phyloP scores from a whole-genome alignment of 2,797 vertebrate genomes.

The Oryzias sinensis region DNA sequence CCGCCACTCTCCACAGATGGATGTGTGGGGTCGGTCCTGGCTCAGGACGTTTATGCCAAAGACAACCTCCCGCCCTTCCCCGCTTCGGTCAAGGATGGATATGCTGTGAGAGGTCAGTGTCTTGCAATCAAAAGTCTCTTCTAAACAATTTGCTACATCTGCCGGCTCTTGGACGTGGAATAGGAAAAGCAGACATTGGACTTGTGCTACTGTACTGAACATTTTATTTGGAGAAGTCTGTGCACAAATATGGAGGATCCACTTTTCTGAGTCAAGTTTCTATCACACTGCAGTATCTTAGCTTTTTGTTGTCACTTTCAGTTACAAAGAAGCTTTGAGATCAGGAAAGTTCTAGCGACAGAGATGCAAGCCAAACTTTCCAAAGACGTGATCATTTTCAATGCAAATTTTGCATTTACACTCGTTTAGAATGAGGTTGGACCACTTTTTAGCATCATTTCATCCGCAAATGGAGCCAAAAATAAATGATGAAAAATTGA shows the following conservation, averaged over 20 bases:
- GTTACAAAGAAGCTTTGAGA: too few species aligned
- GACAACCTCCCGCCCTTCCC: slow-evolving; percentile 98
- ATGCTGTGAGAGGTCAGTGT: slow-evolving; percentile 93
- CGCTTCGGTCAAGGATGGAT: slow-evolving; percentile 99
- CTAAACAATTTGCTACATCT: slow-evolving; percentile 29
- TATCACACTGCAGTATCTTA: neutral
- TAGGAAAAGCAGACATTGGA: slow-evolving; percentile 25
- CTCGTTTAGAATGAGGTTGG: too few species aligned
- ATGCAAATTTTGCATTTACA: too few species aligned
- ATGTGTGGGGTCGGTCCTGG: slow-evolving; percentile 99
- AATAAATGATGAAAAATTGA: too few species aligned
- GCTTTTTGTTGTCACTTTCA: too few species aligned
- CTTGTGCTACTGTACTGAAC: slow-evolving; percentile 30
- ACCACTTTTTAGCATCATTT: too few species aligned
- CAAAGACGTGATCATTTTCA: too few species aligned
- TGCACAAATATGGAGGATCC: neutral
- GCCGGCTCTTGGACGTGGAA: slow-evolving; percentile 34
- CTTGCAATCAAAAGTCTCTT: neutral
- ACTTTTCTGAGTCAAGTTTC: neutral
- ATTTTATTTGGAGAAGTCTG: neutral
- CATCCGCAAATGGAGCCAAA: too few species aligned
- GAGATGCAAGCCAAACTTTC: too few species aligned
- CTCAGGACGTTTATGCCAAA: slow-evolving; percentile 99
- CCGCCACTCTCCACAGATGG: slow-evolving; percentile 82
- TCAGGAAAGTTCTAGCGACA: too few species aligned